Conservation (phyloP, 2,113 vertebrate genomes). For the Cephalopterus ornatus region DNA sequence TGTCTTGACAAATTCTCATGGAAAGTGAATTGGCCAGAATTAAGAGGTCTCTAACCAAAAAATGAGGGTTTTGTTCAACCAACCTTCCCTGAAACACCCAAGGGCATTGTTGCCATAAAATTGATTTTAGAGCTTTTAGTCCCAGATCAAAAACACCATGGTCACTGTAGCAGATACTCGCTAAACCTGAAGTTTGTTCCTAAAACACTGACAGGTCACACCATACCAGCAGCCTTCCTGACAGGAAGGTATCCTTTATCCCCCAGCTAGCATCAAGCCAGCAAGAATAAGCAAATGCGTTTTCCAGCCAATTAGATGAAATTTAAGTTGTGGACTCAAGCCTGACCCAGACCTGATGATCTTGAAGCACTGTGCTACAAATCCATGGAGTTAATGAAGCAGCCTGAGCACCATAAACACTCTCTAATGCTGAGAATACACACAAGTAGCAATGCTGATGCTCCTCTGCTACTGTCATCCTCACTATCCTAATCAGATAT, state of each 20-base stretch:
- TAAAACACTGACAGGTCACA: background rate
- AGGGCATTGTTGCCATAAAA: background rate
- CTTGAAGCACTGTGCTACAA: background rate
- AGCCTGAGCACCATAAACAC: background rate
- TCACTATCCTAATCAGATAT: background rate
- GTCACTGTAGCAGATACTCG: background rate
- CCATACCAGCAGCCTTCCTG: background rate
- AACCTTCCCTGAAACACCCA: background rate
- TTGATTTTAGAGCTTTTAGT: background rate
- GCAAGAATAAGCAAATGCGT: background rate
- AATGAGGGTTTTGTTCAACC: background rate
- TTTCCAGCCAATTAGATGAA: background rate
- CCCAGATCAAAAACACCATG: background rate
- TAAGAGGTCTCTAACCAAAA: background rate
- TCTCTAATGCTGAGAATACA: fast-evolving
- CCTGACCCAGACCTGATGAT: background rate
- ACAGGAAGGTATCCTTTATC: background rate
- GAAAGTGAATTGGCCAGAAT: background rate
- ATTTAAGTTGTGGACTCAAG: background rate
- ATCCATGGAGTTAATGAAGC: background rate
- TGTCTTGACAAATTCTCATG: background rate
- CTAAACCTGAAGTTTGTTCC: background rate
- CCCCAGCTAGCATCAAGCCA: background rate
- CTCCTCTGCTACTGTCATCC: background rate
- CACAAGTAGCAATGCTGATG: background rate